phyloP scores from a whole-genome alignment of 2,113 vertebrate genomes.

The Chaenogobius annularis region DNA sequence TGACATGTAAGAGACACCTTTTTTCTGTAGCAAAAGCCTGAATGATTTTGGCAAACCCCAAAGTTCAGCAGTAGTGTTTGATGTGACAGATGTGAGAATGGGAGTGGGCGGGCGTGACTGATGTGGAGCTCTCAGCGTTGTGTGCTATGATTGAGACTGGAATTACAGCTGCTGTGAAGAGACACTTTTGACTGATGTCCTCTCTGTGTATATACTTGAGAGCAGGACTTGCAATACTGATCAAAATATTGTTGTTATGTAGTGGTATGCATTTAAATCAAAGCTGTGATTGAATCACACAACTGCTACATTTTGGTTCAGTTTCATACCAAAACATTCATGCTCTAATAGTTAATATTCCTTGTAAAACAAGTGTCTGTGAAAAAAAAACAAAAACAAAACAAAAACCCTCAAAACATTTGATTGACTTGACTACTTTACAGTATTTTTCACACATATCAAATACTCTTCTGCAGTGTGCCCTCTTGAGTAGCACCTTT shows the following conservation, averaged over 20 bases:
- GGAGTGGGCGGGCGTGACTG: slow-evolving; percentile 67
- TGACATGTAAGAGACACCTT: slow-evolving; percentile 8
- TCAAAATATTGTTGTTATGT: background rate
- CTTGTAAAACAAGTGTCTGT: background rate
- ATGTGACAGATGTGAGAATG: slow-evolving; percentile 73
- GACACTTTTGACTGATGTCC: slow-evolving; percentile 57
- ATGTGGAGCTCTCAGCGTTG: slow-evolving; percentile 66
- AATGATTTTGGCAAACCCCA: slow-evolving; percentile 47
- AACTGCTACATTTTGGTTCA: background rate
- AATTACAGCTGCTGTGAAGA: slow-evolving; percentile 60
- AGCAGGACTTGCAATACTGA: slow-evolving; percentile 10
- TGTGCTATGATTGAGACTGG: slow-evolving; percentile 62
- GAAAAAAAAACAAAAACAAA: background rate
- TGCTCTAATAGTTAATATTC: background rate
- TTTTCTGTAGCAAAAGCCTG: slow-evolving; percentile 40
- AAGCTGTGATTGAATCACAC: background rate
- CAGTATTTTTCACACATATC: no score
- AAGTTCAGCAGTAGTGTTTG: slow-evolving; percentile 67
- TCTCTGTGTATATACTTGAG: slow-evolving; percentile 8
- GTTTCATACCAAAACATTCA: background rate
- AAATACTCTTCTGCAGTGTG: no score
- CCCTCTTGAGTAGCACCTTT: no score
- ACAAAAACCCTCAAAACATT: no score
- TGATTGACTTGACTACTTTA: no score
- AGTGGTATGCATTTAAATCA: background rate